Evolutionary conservation across 2,888 invertebrate genomes (phyloP), one percentile per base, ranked within the genome.

Genomic region (Luperina testacea): DNA sequence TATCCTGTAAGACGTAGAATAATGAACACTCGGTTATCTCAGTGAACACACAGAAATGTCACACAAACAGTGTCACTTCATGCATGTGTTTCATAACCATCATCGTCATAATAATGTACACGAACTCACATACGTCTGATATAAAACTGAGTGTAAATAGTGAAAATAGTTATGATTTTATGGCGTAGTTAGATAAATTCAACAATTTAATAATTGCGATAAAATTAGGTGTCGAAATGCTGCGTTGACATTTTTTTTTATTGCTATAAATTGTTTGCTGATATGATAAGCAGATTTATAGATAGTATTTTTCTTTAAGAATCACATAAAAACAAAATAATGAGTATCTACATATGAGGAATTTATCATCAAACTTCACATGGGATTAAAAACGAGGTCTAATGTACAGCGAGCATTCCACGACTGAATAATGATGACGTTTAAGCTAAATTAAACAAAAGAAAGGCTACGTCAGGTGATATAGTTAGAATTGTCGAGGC

Each of bases 1-100:
- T 84, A 86, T 75, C 73, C 69, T 75, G 68, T 71, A 65, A 82
- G 59, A 82, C 82, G 81, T 77, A 84, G 65, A 86, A 86, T 48
- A 84, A 76, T 64, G 65, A 77, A 67, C 68, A 81, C 63, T 69
- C 11, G n/a, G 67, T 72, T 86, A 84, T 83, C 78, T 75, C 20
- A 57, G 32, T 75, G 65, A 77, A 77, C 68, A 71, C 64, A 70
- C 48, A 71, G 45, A 70, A 81, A 83, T 72, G 83, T 83, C 45
- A 63, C n/a, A 69, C 80, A 85, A 86, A 88, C 77, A 87, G 73
- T 78, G 74, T 78, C 71, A 70, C 57, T 63, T 32, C 42, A 42
- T 63, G 59, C 53, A 71, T 73, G 57, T 74, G 68, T 80, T 84
- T 76, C 75, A 63, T 76, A 74, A 64, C 38, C 24, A 27, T 68